Evolutionary conservation across 2,888 invertebrate species (phyloP).

Genomic region (Tachina grossa): DNA sequence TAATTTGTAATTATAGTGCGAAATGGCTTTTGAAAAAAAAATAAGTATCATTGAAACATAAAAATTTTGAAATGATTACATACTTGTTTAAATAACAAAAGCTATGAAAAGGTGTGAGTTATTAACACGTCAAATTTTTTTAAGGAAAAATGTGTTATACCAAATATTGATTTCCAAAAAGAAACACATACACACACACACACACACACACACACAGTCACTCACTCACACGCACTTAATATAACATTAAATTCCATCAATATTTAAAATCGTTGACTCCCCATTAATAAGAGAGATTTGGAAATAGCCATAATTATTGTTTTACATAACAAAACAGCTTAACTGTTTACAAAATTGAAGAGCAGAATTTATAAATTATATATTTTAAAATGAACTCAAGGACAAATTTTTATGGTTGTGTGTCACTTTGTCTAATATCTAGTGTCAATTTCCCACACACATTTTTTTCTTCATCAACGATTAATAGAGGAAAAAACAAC

Average conservation of each 20-base stretch:
- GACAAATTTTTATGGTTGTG: neutral
- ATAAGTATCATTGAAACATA: neutral
- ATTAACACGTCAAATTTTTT: neutral
- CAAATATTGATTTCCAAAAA: neutral
- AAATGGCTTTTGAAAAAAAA: neutral
- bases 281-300: neutral
- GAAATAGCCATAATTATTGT: neutral
- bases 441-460: slow-evolving; percentile 22
- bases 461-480: neutral
- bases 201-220: neutral
- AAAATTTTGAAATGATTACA: neutral
- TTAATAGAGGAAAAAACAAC: neutral
- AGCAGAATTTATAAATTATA: neutral
- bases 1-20: slow-evolving; percentile 21
- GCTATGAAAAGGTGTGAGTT: neutral
- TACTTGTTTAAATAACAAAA: neutral
- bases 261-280: neutral
- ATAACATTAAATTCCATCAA: neutral
- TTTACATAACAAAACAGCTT: neutral
- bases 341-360: neutral
- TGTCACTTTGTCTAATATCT: slow-evolving; percentile 12
- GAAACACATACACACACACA: neutral
- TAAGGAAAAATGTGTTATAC: neutral
- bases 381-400: neutral
- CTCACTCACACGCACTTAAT: too few species aligned